Percentiles rank a stretch among this genome's conserved stretches.
Conservation (phyloP, 2,113 vertebrate genomes). For the Tonatia bakeri region DNA sequence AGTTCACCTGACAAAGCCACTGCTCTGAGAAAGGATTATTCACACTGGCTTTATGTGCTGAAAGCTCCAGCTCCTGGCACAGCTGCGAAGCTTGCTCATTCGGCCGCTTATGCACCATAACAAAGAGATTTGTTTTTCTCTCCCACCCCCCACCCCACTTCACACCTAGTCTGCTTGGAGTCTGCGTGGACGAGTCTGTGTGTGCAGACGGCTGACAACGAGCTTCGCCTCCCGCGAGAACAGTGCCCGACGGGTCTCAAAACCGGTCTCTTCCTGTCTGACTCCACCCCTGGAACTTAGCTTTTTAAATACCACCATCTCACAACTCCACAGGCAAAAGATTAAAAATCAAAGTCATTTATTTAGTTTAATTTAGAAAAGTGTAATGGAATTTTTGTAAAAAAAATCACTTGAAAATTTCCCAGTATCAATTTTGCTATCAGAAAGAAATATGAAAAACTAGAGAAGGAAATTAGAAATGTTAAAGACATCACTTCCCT, state of each 20-base stretch:
- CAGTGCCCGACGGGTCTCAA: too few relatives aligned
- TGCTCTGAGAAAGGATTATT: constrained; percentile 84
- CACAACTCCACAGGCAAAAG: not conserved
- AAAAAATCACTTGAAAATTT: not conserved
- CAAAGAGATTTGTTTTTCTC: constrained; percentile 84
- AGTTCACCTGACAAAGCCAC: constrained; percentile 88
- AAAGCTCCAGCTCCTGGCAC: constrained; percentile 80
- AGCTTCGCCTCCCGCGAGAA: too few relatives aligned
- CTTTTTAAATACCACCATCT: constrained; percentile 3
- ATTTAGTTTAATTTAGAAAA: not conserved
- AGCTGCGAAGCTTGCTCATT: constrained; percentile 81
- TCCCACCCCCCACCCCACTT: constrained; percentile 67
- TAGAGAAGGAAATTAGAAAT: not conserved
- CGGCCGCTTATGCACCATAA: constrained; percentile 82
- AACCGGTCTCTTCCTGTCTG: too few relatives aligned
- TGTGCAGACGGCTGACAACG: too few relatives aligned
- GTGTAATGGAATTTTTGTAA: not conserved
- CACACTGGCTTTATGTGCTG: constrained; percentile 83
- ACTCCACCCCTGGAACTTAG: not conserved
- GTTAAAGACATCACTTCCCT: not conserved
- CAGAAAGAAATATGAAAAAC: not conserved
- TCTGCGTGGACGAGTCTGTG: too few relatives aligned
- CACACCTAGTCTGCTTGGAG: constrained; percentile 61
- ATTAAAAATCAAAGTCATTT: not conserved
- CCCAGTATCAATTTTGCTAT: not conserved